A percentile compares a stretch with the other conserved stretches of the same genome.
phyloP scores from a whole-genome alignment of 2,888 invertebrate species.

The Himalopsyche tibetana region DNA sequence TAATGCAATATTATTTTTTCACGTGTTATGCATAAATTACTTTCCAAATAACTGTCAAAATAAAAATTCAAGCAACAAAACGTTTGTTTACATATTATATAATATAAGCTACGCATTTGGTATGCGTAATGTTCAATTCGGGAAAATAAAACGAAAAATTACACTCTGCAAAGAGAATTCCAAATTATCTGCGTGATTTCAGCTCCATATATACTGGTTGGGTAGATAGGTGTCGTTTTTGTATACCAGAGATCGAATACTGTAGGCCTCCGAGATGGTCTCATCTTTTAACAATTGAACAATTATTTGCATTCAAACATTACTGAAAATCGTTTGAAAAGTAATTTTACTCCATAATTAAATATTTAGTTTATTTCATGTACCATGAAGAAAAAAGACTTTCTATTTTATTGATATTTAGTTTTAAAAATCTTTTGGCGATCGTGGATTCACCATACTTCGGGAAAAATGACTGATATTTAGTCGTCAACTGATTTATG shows the following conservation, averaged over 20 bases:
- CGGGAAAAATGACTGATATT: too few species aligned
- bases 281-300: too few species aligned
- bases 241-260: not conserved
- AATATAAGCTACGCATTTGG: not conserved
- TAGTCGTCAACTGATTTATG: too few species aligned
- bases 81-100: not conserved
- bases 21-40: not conserved
- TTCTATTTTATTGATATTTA: too few species aligned
- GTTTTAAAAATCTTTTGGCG: too few species aligned
- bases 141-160: conserved; percentile 3
- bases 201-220: not conserved
- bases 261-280: too few species aligned
- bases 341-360: too few species aligned
- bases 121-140: not conserved
- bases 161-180: conserved; percentile 14
- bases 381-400: too few species aligned
- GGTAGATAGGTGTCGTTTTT: not conserved
- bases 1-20: not conserved
- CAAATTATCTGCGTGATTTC: conserved; percentile 26
- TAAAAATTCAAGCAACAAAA: not conserved
- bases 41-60: not conserved
- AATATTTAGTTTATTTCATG: too few species aligned
- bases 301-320: too few species aligned
- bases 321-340: too few species aligned
- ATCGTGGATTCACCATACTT: too few species aligned